Base-by-base conservation (phyloP, 1,140 invertebrate genomes). In the Cherax quadricarinatus region DNA sequence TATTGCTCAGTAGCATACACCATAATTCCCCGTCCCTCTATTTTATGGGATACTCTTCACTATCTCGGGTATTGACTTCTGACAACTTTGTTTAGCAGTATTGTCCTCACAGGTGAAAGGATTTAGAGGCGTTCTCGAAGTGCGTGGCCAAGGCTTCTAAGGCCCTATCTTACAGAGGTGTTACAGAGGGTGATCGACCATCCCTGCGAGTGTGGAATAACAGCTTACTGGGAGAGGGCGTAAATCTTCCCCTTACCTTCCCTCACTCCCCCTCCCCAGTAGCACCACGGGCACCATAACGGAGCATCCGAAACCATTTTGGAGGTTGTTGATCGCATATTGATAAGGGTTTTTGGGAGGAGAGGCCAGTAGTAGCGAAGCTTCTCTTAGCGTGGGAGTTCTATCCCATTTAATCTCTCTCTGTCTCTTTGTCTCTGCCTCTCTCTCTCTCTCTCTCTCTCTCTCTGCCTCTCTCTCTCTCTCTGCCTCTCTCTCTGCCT, bases 361-460 rank as follows among this genome's bases (percentile, higher is more conserved):
- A 49, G 10, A 30, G 73, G 73, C 1, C 51, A 48, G 41, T 83
- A 16, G 5, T 14, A 21, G 6, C 53, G 53, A 57, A 57, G 53
- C 7, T 9, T 57, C 12, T 57, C 53, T 7, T 14, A 57, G 12
- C 53, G 53, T 57, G 53, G 53, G 53, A 57, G 53, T 57, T 57
- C 53, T 57, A 7, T 57, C 53, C 12, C 53, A 9, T 14, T 57
- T 14, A 9, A 7, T 57, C 53, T 57, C 53, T 57, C 53, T 57
- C 53, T 57, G 1, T 16, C 51, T 85, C 57, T 66, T 60, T 85
- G n/a, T 85, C 57, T 66, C 57, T 85, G n/a, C 66, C 83, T 85
- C 83, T 85, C 83, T 85, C 83, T 85, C 83, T 85, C 83, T 85
- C 83, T 85, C 83, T 85, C 83, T 85, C 83, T 85, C 83, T 85